A percentile compares a stretch with the other conserved stretches of the same genome.
These are phyloP conservation scores for Camelus dromedarius DNA, from an alignment of 2,113 vertebrate species.

Conservation along the genomic window DNA sequence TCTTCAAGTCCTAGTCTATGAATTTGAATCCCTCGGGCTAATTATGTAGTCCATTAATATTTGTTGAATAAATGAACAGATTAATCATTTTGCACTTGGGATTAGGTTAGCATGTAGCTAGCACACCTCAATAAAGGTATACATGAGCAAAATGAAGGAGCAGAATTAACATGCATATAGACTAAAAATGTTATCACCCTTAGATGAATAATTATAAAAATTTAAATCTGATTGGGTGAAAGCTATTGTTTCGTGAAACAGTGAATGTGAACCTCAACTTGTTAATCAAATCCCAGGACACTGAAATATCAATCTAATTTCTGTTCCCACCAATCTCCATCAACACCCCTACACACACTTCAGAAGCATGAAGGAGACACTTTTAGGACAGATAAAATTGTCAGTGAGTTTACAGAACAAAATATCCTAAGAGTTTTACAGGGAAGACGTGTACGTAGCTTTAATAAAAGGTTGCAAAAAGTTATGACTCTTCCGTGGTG, in stretches of 20 bases:
- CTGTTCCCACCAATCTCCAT: neutral
- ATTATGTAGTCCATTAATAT: neutral
- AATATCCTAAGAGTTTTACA: neutral
- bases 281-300: neutral
- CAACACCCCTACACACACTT: neutral
- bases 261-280: neutral
- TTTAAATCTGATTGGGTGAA: neutral
- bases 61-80: neutral
- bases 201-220: neutral
- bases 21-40: neutral
- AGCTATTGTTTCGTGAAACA: neutral
- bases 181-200: neutral
- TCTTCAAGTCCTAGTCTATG: neutral
- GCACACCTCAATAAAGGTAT: neutral
- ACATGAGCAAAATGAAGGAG: neutral
- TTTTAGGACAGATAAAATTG: neutral
- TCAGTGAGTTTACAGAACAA: neutral
- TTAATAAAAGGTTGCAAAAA: neutral
- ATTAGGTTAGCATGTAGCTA: neutral
- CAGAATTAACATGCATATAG: neutral
- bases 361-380: neutral
- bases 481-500: neutral
- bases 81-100: neutral
- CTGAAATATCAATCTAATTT: neutral
- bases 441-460: neutral